phyloP scores from a whole-genome alignment of 2,113 vertebrate species.

The Hippopotamus amphibius region DNA sequence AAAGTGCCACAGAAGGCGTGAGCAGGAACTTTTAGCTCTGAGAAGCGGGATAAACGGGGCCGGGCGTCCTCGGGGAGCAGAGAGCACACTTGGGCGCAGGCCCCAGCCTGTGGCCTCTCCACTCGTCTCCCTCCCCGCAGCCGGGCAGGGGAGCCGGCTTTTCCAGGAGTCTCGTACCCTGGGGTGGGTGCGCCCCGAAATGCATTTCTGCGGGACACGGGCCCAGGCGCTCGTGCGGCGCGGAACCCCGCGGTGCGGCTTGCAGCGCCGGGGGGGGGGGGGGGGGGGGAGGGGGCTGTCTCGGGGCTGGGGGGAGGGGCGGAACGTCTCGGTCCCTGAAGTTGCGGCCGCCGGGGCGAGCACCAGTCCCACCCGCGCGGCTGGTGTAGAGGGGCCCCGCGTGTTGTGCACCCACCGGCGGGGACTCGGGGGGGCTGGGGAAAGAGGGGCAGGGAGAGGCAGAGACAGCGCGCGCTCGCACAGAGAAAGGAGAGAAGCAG shows the following conservation, averaged over 20 bases:
- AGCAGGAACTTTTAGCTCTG: conserved; percentile 64
- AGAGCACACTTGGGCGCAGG: not conserved
- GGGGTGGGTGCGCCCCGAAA: not conserved
- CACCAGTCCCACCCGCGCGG: not conserved
- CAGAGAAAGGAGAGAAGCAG: not conserved
- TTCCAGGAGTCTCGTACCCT: not conserved
- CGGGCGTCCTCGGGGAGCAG: not conserved
- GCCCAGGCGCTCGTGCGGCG: not conserved
- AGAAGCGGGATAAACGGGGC: not conserved
- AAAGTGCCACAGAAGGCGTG: not conserved
- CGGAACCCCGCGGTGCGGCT: accelerated
- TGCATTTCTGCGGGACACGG: not conserved
- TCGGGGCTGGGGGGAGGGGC: not conserved
- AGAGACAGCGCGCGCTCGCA: not conserved
- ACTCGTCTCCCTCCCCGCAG: not conserved
- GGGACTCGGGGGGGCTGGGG: not conserved
- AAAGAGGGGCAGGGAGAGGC: not conserved
- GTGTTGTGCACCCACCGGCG: not conserved
- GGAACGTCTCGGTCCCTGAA: not conserved
- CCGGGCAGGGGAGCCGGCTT: not conserved
- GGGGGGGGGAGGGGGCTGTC: not conserved
- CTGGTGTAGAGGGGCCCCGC: not conserved
- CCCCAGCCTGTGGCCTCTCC: not conserved
- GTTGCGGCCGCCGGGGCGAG: not conserved
- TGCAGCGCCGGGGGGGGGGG: no score